A percentile compares a stretch with the other conserved stretches of the same genome.
These are phyloP conservation scores for Lucinisca nassula DNA, from an alignment of 2,888 invertebrate species.

Conservation along the genomic window DNA sequence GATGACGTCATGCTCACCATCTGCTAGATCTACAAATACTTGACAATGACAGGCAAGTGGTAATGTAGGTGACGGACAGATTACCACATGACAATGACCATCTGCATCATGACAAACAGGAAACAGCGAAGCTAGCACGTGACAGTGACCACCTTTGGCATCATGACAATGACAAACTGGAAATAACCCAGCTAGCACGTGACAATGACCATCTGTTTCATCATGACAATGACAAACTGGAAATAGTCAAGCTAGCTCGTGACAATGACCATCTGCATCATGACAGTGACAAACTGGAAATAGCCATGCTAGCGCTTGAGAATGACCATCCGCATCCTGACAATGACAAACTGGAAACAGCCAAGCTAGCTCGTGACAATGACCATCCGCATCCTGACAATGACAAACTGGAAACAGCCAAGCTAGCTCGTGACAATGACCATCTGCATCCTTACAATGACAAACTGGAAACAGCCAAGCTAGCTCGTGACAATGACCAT, in stretches of 20 bases:
- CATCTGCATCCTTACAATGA: conserved; percentile 33
- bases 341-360: neutral
- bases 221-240: conserved; percentile 34
- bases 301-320: no score
- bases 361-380: no score
- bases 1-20: neutral
- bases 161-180: conserved; percentile 33
- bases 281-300: neutral
- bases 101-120: conserved; percentile 6
- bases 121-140: neutral
- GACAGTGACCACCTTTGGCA: conserved; percentile 18
- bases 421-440: neutral
- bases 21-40: neutral
- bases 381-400: no score
- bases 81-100: conserved; percentile 27
- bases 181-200: neutral
- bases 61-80: neutral
- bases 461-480: neutral
- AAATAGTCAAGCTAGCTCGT: neutral
- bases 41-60: conserved; percentile 6
- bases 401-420: neutral
- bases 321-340: neutral
- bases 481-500: conserved; percentile 25
- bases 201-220: conserved; percentile 26
- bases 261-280: neutral